Evolutionary conservation across 2,888 invertebrate genomes (phyloP), one percentile per base, ranked within the genome.

Genomic region (Ferdinandea cuprea): DNA sequence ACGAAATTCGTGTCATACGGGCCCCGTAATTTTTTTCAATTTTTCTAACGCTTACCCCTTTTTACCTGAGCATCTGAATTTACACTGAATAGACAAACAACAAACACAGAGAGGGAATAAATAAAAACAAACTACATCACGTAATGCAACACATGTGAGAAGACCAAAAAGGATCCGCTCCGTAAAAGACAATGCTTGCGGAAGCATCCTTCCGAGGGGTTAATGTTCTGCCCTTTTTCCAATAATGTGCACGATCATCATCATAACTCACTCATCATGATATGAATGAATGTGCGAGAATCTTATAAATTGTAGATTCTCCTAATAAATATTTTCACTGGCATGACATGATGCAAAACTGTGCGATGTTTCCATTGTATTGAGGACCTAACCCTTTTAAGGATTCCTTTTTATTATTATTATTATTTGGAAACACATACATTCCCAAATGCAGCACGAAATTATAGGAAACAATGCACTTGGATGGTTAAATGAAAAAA

Each of bases 261-360:
- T 83, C 78, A 83, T 83, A 83, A 83, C 72, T 83, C 83, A 83
- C 78, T 83, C 83, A 72, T 72, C 83, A 17, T 83, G 25, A 25
- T 25, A 3, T n/a, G n/a, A 2, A 25, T 25, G 63, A 78, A 63
- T 83, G 83, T 72, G 78, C 78, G 54, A 78, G 83, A 78, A 83
- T 78, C 83, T 61, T 68, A 48, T 61, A 61, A 73, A 73, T 68
- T 61, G 50, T 61, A 50, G 68, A 78, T 68, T 78, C 83, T 78
- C 72, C 68, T 83, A 83, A 83, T 78, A 73, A 25, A 25, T 83
- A 83, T 83, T 71, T 78, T 83, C 61, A 40, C 72, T 72, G 78
- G 78, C 83, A 83, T 83, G 81, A 78, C 81, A 83, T 73, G 83
- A 83, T 83, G 83, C 83, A 83, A 83, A 83, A 83, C 72, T 30